Conservation (phyloP, 2,888 invertebrate species). For the Choristoneura rosaceana region DNA sequence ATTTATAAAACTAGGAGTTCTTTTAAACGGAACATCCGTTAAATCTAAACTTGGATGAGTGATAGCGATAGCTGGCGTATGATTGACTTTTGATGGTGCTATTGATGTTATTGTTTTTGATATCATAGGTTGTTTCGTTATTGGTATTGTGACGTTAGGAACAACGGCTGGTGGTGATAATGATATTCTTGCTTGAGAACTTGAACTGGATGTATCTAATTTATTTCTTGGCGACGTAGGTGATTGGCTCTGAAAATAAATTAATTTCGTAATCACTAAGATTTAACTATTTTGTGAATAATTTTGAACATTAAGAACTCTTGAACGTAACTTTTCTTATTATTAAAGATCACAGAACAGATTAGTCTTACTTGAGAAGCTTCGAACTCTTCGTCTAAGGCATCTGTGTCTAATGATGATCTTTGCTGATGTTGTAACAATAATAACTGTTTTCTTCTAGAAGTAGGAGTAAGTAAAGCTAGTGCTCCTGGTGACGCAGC, state of each 20-base stretch:
- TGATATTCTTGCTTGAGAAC: slow-evolving; percentile 70
- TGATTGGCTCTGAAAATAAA: slow-evolving; percentile 74
- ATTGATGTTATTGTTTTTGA: slow-evolving; percentile 69
- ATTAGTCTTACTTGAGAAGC: slow-evolving; percentile 81
- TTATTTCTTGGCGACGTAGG: slow-evolving; percentile 83
- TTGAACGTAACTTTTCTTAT: not conserved
- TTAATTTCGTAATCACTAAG: too few species aligned
- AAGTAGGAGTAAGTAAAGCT: slow-evolving; percentile 90
- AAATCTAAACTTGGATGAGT: slow-evolving; percentile 84
- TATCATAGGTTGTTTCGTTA: slow-evolving; percentile 79
- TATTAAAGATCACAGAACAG: not conserved
- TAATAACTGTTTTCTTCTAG: slow-evolving; percentile 90
- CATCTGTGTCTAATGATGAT: slow-evolving; percentile 94
- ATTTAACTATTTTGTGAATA: too few species aligned
- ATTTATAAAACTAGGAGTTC: slow-evolving; percentile 81
- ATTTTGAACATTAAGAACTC: too few species aligned
- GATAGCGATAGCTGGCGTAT: slow-evolving; percentile 85
- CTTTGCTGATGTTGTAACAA: slow-evolving; percentile 93
- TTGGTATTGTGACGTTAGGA: slow-evolving; percentile 73
- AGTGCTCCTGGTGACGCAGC: slow-evolving; percentile 85
- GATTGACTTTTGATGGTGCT: slow-evolving; percentile 65
- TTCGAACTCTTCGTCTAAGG: slow-evolving; percentile 90
- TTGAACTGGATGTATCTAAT: slow-evolving; percentile 74
- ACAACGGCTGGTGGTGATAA: slow-evolving; percentile 81
- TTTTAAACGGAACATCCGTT: slow-evolving; percentile 78